Evolutionary conservation across 1,140 invertebrate genomes (phyloP), one percentile per base, ranked within the genome.

Genomic region (Hydropsyche tenuis): DNA sequence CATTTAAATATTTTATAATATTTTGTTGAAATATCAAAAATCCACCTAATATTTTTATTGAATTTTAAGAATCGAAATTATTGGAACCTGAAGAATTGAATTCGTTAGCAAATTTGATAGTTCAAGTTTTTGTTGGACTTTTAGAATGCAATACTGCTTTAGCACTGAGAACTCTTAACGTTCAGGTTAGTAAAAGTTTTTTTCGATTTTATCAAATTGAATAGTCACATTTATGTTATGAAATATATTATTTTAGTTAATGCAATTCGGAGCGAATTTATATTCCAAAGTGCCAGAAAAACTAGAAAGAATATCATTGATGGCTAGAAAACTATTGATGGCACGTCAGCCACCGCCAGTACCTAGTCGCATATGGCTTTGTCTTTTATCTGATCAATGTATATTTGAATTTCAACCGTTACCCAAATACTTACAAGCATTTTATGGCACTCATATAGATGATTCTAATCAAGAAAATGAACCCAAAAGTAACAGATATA

Each of bases 361-460:
- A 12, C 6, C 66, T 7, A 75, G 76, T 51, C 73, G 69, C 11
- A 69, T 66, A n/a, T 77, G 76, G 76, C 37, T 77, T 14, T 62
- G 66, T 25, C 53, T 77, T 6, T 69, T 77, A 9, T 37, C 76
- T 9, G 76, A 77, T 69, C 73, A 75, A 46, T 77, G 76, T 53
- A 62, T 77, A 12, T 75, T 73, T 48, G 42, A 65, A 9, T 72
- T 77, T 22, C 69, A 77, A 43, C 64, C 73, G 7, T 69, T 77
- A 6, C 76, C 76, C 25, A 73, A 77, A 20, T 75, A 77, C 48
- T 48, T 77, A 9, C 76, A 77, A 71, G 70, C 74, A 18, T 77
- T 77, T 66, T 77, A 77, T 51, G 76, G 62, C 18, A 46, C 53
- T 16, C 73, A 75, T 69, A 46, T 77, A 30, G 76, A 77, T 37